Base-by-base conservation (phyloP, 2,113 vertebrate genomes). In the Epinephelus fuscoguttatus region DNA sequence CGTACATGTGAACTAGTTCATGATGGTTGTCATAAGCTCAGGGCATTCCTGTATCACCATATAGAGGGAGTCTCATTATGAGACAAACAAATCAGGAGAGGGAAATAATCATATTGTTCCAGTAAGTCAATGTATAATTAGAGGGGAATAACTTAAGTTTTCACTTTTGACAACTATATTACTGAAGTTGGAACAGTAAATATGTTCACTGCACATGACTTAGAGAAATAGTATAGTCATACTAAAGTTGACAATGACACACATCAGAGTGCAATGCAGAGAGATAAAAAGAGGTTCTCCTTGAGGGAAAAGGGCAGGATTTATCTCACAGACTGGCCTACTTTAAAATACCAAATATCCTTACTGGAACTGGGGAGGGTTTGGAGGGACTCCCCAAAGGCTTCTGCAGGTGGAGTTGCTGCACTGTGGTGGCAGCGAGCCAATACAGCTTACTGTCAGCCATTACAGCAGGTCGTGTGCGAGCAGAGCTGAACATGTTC, bases 261-360 rank as follows among this genome's bases (percentile, higher is more conserved):
- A 85, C 53, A 84, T 90, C 47, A 49, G 77, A 68, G 61, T 81
- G 66, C 33, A 71, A 70, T 82, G 70, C 73, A 81, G 45, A 45
- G 47, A 33, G 68, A 72, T 87, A 85, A 86, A 92, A 86, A 82
- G 73, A 89, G 80, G 70, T 87, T 42, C 81, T 84, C 76, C 89
- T 91, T 84, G 23, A 89, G 89, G 90, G 80, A 91, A 80, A 84
- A 88, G 70, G 53, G 49, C 61, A 83, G 67, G 9, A 62, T 82
- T 84, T 70, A 84, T 84, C 67, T 77, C 80, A 72, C 71, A 80
- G 81, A 70, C 73, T 91, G 90, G 62, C 92, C 92, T 85, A 91
- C 25, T 93, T 93, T 84, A 81, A 84, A 76, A 85, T 68, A 70
- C 55, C 72, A 76, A 67, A 64, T 72, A 71, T 82, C 25, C 80